Percentiles rank a stretch among this genome's conserved stretches.
These are phyloP conservation scores for Notodonta dromedarius DNA, from an alignment of 2,888 invertebrate species.

Conservation along the genomic window DNA sequence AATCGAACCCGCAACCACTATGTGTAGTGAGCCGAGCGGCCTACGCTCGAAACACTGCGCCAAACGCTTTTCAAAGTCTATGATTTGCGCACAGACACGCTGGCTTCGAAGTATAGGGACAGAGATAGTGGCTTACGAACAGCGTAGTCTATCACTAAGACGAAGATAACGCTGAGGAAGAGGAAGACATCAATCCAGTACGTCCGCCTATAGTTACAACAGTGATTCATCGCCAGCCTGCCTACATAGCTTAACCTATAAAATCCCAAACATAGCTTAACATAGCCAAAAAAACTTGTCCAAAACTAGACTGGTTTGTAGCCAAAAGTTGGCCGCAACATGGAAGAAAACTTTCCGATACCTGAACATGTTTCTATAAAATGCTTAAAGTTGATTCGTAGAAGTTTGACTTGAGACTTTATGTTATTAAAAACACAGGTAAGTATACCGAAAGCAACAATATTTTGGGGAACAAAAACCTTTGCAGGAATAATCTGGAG, in stretches of 20 bases:
- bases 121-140: not conserved
- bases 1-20: too few relatives aligned
- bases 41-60: too few relatives aligned
- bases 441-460: too few relatives aligned
- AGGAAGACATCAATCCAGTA: slow-evolving; percentile 40
- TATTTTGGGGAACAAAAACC: too few relatives aligned
- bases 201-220: slow-evolving; percentile 23
- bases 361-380: slow-evolving; percentile 21
- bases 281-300: slow-evolving; percentile 19
- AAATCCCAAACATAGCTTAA: slow-evolving; percentile 9
- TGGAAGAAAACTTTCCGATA: slow-evolving; percentile 10
- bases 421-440: too few relatives aligned
- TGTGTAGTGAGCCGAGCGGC: too few relatives aligned
- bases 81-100: too few relatives aligned
- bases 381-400: slow-evolving; percentile 19
- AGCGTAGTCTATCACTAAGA: not conserved
- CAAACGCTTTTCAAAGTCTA: too few relatives aligned
- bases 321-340: slow-evolving; percentile 10
- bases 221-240: slow-evolving; percentile 29
- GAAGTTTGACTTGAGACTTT: slow-evolving; percentile 10
- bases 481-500: too few relatives aligned
- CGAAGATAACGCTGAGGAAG: slow-evolving; percentile 3
- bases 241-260: not conserved
- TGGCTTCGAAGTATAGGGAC: too few relatives aligned
- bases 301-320: slow-evolving; percentile 24